Conservation (phyloP, 2,797 vertebrate species). For the Amphiprion clarkii region DNA sequence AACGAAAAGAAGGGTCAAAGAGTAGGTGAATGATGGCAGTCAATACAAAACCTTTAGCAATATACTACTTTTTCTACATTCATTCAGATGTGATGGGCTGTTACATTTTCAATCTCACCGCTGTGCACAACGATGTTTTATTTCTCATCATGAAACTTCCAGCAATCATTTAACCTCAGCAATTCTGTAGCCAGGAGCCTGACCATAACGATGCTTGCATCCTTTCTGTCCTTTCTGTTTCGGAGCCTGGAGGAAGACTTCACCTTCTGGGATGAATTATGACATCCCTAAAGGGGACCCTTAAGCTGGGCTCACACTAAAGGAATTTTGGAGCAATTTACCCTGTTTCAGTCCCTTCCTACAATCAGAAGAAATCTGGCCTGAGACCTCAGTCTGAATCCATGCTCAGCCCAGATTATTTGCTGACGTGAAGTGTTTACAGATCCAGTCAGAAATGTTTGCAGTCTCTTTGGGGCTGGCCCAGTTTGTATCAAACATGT, state of each 20-base stretch:
- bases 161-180: conserved; percentile 1
- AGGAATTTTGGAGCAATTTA: no score
- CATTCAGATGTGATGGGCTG: neutral
- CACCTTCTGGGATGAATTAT: neutral
- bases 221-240: conserved; percentile 1
- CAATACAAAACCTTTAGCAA: conserved; percentile 2
- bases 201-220: neutral
- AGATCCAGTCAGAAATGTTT: no score
- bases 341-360: no score
- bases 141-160: neutral
- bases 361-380: no score
- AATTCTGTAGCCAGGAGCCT: neutral
- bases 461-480: no score
- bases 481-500: no score
- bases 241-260: conserved; percentile 3
- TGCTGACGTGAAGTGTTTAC: no score
- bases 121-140: neutral
- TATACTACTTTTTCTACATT: neutral
- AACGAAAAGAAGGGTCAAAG: neutral
- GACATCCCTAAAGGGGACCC: neutral
- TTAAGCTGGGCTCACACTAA: no score
- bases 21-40: conserved; percentile 7
- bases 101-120: neutral
- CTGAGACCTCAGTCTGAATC: no score
- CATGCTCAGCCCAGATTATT: no score